phyloP scores from a whole-genome alignment of 2,113 vertebrate species.

The Saccopteryx leptura region DNA sequence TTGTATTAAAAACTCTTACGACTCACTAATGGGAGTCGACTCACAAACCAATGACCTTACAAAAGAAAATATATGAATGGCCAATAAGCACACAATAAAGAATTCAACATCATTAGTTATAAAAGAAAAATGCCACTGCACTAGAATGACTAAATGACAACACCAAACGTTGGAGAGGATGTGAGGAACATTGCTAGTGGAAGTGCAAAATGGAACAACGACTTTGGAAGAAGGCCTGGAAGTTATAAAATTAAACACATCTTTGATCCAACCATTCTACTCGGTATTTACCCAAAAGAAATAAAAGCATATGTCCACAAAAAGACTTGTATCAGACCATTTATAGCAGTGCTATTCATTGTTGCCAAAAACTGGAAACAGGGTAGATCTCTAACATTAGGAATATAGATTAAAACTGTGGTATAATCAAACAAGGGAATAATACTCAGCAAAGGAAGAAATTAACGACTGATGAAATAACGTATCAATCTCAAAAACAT shows the following conservation, averaged over 20 bases:
- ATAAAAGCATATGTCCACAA: background rate
- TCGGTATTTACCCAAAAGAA: conserved; percentile 24
- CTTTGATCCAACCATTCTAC: background rate
- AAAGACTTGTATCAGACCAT: background rate
- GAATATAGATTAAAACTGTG: background rate
- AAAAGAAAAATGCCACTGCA: background rate
- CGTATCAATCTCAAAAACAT: conserved; percentile 13
- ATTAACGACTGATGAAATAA: background rate
- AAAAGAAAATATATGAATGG: background rate
- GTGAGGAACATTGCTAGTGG: background rate
- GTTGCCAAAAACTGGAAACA: conserved; percentile 1
- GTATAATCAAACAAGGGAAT: background rate
- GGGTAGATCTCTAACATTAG: background rate
- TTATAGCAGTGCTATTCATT: conserved; percentile 12
- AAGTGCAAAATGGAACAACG: background rate
- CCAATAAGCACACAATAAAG: background rate
- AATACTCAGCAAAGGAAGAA: conserved; percentile 24
- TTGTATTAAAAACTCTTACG: conserved; percentile 20
- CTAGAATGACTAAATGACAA: background rate
- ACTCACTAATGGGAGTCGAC: background rate
- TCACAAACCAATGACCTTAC: background rate
- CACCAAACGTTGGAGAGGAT: background rate
- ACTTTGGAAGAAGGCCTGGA: background rate
- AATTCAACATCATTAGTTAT: background rate
- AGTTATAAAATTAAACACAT: background rate